These are phyloP conservation scores for Odontocolon sp. DNA, from an alignment of 2,888 invertebrate genomes.

Conservation along the genomic window DNA sequence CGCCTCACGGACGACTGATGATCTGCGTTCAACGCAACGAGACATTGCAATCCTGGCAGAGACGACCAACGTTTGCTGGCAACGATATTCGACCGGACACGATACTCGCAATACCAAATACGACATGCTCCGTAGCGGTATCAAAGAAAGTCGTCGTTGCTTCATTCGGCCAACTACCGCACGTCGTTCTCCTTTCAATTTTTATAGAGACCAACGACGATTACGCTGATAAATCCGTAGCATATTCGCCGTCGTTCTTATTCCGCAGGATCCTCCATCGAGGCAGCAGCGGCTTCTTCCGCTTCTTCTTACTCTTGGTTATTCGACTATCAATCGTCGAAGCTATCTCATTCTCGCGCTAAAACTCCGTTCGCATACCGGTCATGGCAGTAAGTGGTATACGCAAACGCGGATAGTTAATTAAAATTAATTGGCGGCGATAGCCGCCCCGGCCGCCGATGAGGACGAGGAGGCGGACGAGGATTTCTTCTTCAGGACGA, in stretches of 20 bases:
- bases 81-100: background rate
- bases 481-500: conserved; percentile 85
- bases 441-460: conserved; percentile 65
- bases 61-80: background rate
- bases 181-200: background rate
- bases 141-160: background rate
- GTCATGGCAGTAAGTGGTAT: conserved; percentile 49
- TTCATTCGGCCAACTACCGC: background rate
- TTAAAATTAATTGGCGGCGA: conserved; percentile 74
- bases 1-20: conserved; percentile 11
- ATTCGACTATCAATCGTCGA: conserved; percentile 7
- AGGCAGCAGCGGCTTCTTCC: too few species aligned
- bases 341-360: conserved; percentile 14
- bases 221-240: background rate
- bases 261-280: background rate
- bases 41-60: conserved; percentile 19
- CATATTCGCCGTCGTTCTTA: background rate
- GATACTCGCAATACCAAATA: conserved; percentile 1
- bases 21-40: conserved; percentile 40
- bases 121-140: background rate
- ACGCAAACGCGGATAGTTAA: conserved; percentile 21
- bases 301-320: background rate
- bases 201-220: background rate
- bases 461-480: conserved; percentile 74
- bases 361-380: conserved; percentile 23